Evolutionary conservation across 2,797 vertebrate species (phyloP).

Genomic region (Tamandua tetradactyla): DNA sequence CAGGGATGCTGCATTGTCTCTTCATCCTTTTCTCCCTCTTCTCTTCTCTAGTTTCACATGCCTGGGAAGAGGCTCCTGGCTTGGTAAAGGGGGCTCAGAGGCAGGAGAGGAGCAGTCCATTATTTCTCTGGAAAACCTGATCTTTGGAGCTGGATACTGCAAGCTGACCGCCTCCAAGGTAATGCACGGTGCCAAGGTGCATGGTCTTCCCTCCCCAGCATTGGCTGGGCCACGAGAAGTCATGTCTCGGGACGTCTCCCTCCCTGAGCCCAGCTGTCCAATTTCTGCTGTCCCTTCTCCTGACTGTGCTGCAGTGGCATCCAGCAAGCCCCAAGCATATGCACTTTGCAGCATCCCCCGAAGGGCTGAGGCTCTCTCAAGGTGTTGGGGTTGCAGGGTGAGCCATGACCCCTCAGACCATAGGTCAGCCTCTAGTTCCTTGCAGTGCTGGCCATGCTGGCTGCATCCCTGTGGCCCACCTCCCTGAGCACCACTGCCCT

Average conservation of each 20-base stretch:
- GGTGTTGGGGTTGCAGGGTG: not conserved
- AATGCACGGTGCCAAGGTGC: too few relatives aligned
- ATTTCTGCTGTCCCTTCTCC: too few relatives aligned
- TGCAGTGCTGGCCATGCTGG: too few relatives aligned
- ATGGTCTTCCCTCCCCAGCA: too few relatives aligned
- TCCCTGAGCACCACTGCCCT: too few relatives aligned
- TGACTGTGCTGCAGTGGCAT: too few relatives aligned
- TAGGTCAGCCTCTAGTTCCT: too few relatives aligned
- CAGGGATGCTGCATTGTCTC: too few relatives aligned
- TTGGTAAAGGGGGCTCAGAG: conserved; percentile 92
- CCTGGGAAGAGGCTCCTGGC: conserved; percentile 94
- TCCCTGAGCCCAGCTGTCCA: too few relatives aligned
- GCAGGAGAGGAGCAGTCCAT: conserved; percentile 87
- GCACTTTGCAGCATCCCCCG: not conserved
- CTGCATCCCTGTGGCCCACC: not conserved
- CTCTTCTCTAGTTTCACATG: conserved; percentile 91
- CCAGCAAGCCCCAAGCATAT: too few relatives aligned
- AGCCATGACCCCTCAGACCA: rapidly evolving
- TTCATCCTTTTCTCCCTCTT: not conserved
- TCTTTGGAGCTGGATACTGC: conserved; percentile 97
- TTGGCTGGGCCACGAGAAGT: too few relatives aligned
- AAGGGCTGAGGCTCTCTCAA: not conserved
- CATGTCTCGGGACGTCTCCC: too few relatives aligned
- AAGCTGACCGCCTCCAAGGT: conserved; percentile 96
- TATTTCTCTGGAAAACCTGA: conserved; percentile 94